Evolutionary conservation across 1,140 invertebrate genomes (phyloP).

Genomic region (Brachionus plicatilis): DNA sequence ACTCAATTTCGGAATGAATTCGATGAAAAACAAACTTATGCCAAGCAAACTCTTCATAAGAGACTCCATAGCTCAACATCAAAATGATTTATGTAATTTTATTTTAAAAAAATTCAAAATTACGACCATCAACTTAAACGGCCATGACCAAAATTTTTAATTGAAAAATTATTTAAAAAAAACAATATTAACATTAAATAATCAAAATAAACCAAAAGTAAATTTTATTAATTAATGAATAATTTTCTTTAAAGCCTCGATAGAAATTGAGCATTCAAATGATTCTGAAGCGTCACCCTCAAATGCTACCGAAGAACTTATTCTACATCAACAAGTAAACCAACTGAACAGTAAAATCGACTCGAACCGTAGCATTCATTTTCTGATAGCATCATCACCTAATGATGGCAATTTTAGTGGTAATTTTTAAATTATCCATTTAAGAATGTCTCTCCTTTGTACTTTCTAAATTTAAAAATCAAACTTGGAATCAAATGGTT

Average conservation of each 20-base stretch:
- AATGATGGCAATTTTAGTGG: not conserved
- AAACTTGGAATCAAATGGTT: too few relatives aligned
- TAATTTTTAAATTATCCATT: not conserved
- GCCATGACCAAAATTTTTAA: slow-evolving; percentile 7
- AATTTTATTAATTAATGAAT: not conserved
- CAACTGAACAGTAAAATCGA: not conserved
- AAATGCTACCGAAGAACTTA: not conserved
- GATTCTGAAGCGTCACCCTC: not conserved
- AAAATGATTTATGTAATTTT: slow-evolving; percentile 6
- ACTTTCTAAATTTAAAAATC: too few relatives aligned
- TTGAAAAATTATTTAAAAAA: not conserved
- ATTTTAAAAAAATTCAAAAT: not conserved
- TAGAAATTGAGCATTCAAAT: not conserved
- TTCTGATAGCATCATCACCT: not conserved
- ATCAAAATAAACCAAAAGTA: not conserved
- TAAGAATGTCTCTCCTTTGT: not conserved
- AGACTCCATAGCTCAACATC: not conserved
- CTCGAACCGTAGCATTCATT: not conserved
- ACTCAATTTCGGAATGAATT: not conserved
- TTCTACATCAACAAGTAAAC: not conserved
- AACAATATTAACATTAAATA: not conserved
- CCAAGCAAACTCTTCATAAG: not conserved
- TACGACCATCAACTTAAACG: slow-evolving; percentile 33
- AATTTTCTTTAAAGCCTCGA: not conserved
- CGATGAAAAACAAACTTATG: not conserved